Percentiles rank a stretch among this genome's conserved stretches.
Evolutionary conservation across 2,113 vertebrate genomes (phyloP).

Genomic region (Mus spicilegus): DNA sequence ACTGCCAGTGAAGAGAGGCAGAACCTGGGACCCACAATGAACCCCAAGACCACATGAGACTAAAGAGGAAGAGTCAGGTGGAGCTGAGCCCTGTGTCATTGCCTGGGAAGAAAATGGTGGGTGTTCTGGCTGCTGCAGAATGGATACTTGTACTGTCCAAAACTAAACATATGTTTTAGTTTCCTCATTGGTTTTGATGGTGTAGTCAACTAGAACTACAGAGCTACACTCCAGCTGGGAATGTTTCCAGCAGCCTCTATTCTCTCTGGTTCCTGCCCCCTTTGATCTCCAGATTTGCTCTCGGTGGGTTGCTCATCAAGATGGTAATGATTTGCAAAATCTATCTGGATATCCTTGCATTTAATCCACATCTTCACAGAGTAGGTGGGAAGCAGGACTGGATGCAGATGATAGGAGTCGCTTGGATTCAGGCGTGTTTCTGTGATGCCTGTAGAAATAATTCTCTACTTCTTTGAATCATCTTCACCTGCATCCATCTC

Average conservation of each 20-base stretch:
- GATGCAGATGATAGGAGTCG: background rate
- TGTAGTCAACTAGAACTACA: too few species aligned
- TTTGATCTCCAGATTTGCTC: background rate
- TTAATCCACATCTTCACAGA: background rate
- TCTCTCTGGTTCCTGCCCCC: background rate
- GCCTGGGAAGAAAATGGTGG: background rate
- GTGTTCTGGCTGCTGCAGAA: background rate
- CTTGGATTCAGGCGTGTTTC: background rate
- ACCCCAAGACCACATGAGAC: background rate
- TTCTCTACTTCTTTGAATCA: background rate
- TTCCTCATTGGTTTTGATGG: background rate
- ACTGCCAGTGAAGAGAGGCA: too few species aligned
- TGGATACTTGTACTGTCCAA: background rate
- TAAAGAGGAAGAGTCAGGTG: background rate
- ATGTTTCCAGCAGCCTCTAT: background rate
- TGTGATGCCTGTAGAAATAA: background rate
- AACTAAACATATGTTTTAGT: background rate
- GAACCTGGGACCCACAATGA: too few species aligned
- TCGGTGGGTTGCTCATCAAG: background rate
- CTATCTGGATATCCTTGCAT: background rate
- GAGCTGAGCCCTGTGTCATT: background rate
- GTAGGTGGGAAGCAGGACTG: background rate
- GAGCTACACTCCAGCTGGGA: background rate
- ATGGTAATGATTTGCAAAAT: background rate
- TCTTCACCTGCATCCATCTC: background rate